phyloP scores from a whole-genome alignment of 2,888 invertebrate genomes.

The Fragum whitleyi region DNA sequence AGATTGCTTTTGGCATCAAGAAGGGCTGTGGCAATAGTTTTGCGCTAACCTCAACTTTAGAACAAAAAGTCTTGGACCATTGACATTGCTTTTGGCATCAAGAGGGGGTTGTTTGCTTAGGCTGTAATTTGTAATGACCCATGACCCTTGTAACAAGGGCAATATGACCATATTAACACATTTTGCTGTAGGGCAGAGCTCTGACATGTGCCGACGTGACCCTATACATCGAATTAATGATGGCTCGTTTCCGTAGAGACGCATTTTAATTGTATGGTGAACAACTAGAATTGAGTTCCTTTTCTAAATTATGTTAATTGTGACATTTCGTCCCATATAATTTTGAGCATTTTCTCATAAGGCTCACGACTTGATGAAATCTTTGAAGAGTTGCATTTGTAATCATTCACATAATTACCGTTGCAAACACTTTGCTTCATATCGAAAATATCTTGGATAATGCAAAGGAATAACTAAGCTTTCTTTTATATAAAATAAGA shows the following conservation, averaged over 20 bases:
- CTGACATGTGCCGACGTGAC: conserved; percentile 21
- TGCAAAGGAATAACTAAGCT: too few relatives aligned
- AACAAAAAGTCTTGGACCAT: too few relatives aligned
- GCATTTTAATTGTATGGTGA: conserved; percentile 8
- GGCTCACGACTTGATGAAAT: neutral
- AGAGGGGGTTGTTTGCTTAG: too few relatives aligned
- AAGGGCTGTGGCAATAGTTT: too few relatives aligned
- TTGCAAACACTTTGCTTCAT: too few relatives aligned
- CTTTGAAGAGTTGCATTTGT: neutral
- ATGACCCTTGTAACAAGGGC: conserved; percentile 11
- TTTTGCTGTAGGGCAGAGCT: conserved; percentile 7
- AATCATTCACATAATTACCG: too few relatives aligned
- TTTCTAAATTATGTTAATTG: conserved; percentile 10
- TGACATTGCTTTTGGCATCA: too few relatives aligned
- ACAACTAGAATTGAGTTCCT: conserved; percentile 4
- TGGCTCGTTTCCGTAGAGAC: conserved; percentile 12
- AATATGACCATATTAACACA: conserved; percentile 10
- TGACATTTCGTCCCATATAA: conserved; percentile 17
- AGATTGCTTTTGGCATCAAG: too few relatives aligned
- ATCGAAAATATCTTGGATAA: too few relatives aligned
- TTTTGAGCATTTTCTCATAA: conserved; percentile 16
- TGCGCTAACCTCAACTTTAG: too few relatives aligned
- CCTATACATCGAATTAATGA: conserved; percentile 4
- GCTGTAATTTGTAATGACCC: conserved; percentile 26
- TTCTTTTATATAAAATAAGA: too few relatives aligned